Evolutionary conservation across 2,888 invertebrate genomes (phyloP).

Genomic region (Heliconius sara): DNA sequence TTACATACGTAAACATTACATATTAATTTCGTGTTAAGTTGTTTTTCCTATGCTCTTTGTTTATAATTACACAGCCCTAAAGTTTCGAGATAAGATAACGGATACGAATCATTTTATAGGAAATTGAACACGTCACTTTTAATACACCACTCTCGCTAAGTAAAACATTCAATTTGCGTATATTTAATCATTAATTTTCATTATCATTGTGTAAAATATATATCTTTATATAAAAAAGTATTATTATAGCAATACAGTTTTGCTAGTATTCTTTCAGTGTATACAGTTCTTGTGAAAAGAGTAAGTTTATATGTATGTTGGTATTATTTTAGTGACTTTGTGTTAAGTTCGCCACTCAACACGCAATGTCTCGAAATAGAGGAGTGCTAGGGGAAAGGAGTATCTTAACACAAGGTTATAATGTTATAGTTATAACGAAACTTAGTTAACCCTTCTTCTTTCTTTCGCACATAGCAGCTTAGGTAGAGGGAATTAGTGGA

Average conservation of each 20-base stretch:
- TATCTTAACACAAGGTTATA: no score
- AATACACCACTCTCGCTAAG: background rate
- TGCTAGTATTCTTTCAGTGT: background rate
- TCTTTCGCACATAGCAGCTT: background rate
- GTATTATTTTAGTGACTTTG: background rate
- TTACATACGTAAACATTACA: no score
- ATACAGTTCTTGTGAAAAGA: background rate
- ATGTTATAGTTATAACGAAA: no score
- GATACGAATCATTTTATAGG: slow-evolving; percentile 6
- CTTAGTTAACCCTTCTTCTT: background rate
- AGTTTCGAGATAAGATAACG: slow-evolving; percentile 10
- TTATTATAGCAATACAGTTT: background rate
- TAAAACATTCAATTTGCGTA: background rate
- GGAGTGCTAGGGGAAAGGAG: background rate
- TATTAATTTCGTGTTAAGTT: no score
- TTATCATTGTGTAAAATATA: background rate
- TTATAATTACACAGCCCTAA: slow-evolving; percentile 8
- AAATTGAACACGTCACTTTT: slow-evolving; percentile 19
- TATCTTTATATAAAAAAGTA: background rate
- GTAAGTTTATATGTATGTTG: background rate
- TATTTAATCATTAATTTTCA: background rate
- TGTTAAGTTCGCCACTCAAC: background rate
- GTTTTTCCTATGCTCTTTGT: background rate
- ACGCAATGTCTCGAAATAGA: background rate
- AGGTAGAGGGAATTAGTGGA: background rate